Percentiles rank a stretch among this genome's conserved stretches.
phyloP scores from a whole-genome alignment of 2,797 vertebrate species.

The Bovichtus diacanthus region DNA sequence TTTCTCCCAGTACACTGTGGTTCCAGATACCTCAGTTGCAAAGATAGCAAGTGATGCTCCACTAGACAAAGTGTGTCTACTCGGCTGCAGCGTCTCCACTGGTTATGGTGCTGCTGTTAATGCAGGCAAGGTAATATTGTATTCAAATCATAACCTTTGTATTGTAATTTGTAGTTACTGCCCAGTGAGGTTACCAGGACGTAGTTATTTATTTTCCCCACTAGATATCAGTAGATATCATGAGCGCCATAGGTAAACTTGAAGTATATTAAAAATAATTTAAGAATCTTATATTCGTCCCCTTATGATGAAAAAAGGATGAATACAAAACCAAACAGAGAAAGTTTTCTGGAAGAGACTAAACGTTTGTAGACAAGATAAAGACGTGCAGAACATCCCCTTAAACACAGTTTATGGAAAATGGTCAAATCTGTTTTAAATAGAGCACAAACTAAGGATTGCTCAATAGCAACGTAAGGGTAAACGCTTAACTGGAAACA shows the following conservation, averaged over 20 bases:
- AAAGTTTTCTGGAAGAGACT: not conserved
- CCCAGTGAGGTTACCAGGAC: not conserved
- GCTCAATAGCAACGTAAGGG: not conserved
- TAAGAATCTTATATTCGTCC: too few relatives aligned
- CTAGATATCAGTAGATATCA: conserved; percentile 25
- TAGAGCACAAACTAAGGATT: not conserved
- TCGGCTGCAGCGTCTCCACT: conserved; percentile 93
- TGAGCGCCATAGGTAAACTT: too few relatives aligned
- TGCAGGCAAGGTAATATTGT: conserved; percentile 87
- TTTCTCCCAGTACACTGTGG: conserved; percentile 94
- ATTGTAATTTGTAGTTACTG: too few relatives aligned
- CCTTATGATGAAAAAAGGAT: too few relatives aligned
- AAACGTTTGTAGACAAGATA: not conserved
- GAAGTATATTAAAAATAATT: too few relatives aligned
- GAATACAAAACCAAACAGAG: not conserved
- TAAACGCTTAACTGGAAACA: not conserved
- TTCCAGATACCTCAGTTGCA: conserved; percentile 91
- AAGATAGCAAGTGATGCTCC: conserved; percentile 90
- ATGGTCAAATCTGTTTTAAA: not conserved
- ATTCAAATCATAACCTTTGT: not conserved
- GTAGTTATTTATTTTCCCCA: conserved; percentile 4
- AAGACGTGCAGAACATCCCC: not conserved
- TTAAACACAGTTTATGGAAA: not conserved
- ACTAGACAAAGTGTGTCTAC: conserved; percentile 92
- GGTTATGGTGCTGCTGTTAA: conserved; percentile 94